These are phyloP conservation scores for Pristionchus japonicus DNA, from an alignment of 2,888 invertebrate species.

Conservation along the genomic window DNA sequence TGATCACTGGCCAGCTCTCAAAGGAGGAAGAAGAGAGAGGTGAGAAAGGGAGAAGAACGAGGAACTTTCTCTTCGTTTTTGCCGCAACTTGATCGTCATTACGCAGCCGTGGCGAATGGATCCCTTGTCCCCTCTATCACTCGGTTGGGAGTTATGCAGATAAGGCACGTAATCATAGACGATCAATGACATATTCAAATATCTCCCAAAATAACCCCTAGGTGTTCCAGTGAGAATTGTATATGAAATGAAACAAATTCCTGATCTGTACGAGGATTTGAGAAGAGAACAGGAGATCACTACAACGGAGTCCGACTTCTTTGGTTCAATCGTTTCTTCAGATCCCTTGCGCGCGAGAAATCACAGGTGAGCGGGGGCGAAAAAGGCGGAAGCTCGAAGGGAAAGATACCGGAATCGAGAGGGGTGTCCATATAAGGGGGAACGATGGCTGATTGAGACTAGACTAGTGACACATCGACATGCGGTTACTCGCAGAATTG, in stretches of 20 bases:
- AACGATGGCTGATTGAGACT: not conserved
- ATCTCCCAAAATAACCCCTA: too few species aligned
- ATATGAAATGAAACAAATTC: too few species aligned
- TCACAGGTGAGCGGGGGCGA: not conserved
- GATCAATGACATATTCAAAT: not conserved
- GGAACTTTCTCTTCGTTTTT: constrained; percentile 27
- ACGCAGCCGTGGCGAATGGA: not conserved
- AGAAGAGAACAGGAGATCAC: not conserved
- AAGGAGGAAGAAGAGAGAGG: not conserved
- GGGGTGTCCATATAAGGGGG: constrained; percentile 29
- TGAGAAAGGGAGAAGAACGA: constrained; percentile 13
- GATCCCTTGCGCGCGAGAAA: not conserved
- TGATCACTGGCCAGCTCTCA: not conserved
- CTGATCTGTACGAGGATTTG: not conserved
- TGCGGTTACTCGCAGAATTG: not conserved
- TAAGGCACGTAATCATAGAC: not conserved
- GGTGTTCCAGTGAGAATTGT: too few species aligned
- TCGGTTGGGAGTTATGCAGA: not conserved
- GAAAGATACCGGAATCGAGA: not conserved
- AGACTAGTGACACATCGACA: not conserved
- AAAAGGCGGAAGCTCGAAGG: constrained; percentile 8
- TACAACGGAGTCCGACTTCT: not conserved
- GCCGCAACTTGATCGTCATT: constrained; percentile 10
- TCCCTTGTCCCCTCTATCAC: not conserved
- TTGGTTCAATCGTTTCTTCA: not conserved